These are phyloP conservation scores for Coecobrya sp. DNA, from an alignment of 2,888 invertebrate genomes.

Conservation along the genomic window DNA sequence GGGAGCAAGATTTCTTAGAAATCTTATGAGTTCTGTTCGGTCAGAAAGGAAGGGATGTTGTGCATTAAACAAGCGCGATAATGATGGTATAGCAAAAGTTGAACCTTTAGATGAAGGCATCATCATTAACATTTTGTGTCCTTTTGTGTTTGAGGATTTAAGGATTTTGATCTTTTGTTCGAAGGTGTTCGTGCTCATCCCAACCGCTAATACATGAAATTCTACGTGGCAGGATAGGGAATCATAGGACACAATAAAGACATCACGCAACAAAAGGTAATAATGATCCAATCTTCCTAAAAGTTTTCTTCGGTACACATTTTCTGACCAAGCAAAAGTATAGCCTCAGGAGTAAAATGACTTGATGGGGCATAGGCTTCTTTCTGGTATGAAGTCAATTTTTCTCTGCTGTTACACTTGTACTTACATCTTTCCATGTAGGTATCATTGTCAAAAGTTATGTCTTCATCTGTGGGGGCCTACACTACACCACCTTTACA, in stretches of 20 bases:
- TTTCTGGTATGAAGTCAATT: conserved; percentile 10
- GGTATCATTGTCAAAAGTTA: conserved; percentile 77
- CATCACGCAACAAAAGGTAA: conserved; percentile 56
- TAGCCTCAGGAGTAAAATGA: conserved; percentile 9
- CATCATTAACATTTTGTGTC: conserved; percentile 79
- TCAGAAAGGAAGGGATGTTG: background rate
- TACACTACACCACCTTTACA: background rate
- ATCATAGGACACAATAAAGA: conserved; percentile 43
- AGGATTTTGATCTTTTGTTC: conserved; percentile 76
- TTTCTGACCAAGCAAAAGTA: conserved; percentile 7
- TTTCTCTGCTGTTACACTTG: conserved; percentile 47
- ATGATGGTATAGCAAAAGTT: conserved; percentile 22
- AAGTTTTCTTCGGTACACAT: background rate
- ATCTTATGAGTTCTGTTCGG: background rate
- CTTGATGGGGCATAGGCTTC: background rate
- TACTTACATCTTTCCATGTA: conserved; percentile 54
- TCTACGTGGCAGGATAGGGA: conserved; percentile 6
- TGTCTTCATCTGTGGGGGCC: conserved; percentile 75
- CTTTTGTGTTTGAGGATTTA: conserved; percentile 71
- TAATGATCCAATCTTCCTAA: conserved; percentile 41
- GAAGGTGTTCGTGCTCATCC: conserved; percentile 76
- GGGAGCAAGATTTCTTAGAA: conserved; percentile 25
- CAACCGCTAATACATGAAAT: conserved; percentile 39
- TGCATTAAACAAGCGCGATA: conserved; percentile 14
- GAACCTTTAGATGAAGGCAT: conserved; percentile 73